Conservation (phyloP, 2,888 invertebrate genomes). For the Adela reaumurella region DNA sequence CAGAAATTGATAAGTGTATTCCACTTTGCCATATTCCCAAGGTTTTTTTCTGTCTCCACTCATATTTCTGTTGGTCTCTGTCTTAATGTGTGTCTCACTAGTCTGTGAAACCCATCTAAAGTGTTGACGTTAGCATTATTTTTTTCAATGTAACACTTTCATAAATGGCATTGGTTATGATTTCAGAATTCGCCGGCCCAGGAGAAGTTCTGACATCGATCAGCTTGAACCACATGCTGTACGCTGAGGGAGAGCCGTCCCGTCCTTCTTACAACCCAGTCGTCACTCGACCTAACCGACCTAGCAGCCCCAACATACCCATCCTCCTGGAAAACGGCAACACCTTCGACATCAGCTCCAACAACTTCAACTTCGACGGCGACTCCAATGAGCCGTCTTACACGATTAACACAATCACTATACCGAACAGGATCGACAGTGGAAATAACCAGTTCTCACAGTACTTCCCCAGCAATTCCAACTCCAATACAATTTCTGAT, state of each 20-base stretch:
- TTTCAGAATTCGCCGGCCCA: slow-evolving; percentile 25
- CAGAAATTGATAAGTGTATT: no score
- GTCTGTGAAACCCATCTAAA: no score
- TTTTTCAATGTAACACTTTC: no score
- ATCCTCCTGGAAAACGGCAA: background rate
- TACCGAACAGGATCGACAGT: slow-evolving; percentile 2
- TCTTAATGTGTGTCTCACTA: no score
- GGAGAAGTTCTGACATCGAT: slow-evolving; percentile 40
- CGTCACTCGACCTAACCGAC: background rate
- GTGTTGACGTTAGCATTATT: no score
- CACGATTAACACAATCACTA: slow-evolving; percentile 3
- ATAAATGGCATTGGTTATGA: no score
- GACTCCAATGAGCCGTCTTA: slow-evolving; percentile 4
- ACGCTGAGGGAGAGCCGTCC: slow-evolving; percentile 18
- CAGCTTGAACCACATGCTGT: slow-evolving; percentile 48
- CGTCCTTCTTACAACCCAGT: slow-evolving; percentile 9
- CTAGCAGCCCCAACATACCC: background rate
- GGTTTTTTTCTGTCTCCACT: no score
- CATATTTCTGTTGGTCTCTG: no score
- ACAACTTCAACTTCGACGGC: slow-evolving; percentile 2
- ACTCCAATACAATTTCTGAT: no score
- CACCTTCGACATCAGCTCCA: background rate
- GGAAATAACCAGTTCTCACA: background rate
- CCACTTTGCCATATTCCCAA: no score
- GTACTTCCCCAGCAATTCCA: no score